Percentiles rank a stretch among this genome's conserved stretches.
phyloP scores from a whole-genome alignment of 2,888 invertebrate genomes.

The Ophion ellenae region DNA sequence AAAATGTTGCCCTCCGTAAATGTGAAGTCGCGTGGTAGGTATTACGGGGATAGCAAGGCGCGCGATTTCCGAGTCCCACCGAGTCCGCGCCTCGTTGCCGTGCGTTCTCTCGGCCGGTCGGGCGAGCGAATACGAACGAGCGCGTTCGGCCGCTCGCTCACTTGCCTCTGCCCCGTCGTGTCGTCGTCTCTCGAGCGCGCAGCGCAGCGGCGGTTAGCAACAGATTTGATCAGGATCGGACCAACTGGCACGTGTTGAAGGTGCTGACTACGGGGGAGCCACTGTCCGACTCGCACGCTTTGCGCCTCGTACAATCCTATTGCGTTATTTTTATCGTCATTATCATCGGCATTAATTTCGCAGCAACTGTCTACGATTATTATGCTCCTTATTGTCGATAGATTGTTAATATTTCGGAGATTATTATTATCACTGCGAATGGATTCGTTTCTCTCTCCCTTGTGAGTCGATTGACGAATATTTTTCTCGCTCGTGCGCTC shows the following conservation, averaged over 20 bases:
- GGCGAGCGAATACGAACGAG: conserved; percentile 2
- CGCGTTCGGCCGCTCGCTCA: conserved; percentile 1
- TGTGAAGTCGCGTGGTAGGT: too few relatives aligned
- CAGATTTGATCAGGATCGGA: conserved; percentile 79
- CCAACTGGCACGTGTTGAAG: conserved; percentile 73
- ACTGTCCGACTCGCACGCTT: conserved; percentile 50
- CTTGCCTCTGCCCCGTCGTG: conserved; percentile 18
- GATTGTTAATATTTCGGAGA: too few relatives aligned
- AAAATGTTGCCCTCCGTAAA: too few relatives aligned
- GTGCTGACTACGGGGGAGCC: conserved; percentile 63
- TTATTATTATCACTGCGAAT: too few relatives aligned
- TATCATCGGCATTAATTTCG: too few relatives aligned
- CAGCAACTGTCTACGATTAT: too few relatives aligned
- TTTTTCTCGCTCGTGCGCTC: too few relatives aligned
- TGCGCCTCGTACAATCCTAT: conserved; percentile 16
- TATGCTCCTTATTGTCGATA: too few relatives aligned
- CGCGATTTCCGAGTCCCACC: conserved; percentile 59
- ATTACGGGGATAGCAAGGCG: background rate
- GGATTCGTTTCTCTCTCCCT: too few relatives aligned
- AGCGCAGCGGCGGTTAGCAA: conserved; percentile 78
- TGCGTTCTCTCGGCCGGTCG: conserved; percentile 31
- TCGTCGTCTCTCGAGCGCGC: conserved; percentile 65
- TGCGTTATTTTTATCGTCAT: too few relatives aligned
- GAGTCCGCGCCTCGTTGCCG: conserved; percentile 43
- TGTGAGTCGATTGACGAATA: too few relatives aligned